These are phyloP conservation scores for Halictus quadricinctus DNA, from an alignment of 2,888 invertebrate genomes.

Conservation along the genomic window DNA sequence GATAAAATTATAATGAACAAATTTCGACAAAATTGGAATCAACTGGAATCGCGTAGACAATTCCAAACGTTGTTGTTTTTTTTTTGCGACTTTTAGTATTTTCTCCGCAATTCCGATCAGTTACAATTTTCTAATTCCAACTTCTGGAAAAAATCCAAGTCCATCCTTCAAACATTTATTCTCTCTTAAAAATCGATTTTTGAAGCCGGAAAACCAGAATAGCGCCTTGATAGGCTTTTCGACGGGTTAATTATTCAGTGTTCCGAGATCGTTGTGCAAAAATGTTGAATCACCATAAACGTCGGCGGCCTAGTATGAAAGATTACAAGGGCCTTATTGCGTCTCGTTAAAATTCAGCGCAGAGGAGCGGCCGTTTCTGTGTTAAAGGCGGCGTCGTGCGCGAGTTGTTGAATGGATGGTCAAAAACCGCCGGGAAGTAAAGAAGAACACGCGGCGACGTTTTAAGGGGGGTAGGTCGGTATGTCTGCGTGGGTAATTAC, in stretches of 20 bases:
- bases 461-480: constrained; percentile 75
- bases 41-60: too few relatives aligned
- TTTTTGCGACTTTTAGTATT: too few relatives aligned
- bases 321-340: not conserved
- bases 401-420: constrained; percentile 16
- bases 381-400: constrained; percentile 2
- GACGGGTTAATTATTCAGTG: not conserved
- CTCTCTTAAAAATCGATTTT: not conserved
- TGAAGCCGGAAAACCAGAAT: not conserved
- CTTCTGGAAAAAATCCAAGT: too few relatives aligned
- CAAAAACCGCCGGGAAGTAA: constrained; percentile 26
- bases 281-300: not conserved
- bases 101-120: too few relatives aligned
- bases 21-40: too few relatives aligned
- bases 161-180: too few relatives aligned
- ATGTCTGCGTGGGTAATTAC: constrained; percentile 71
- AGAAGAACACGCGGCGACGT: constrained; percentile 33
- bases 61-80: too few relatives aligned
- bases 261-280: not conserved
- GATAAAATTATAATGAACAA: too few relatives aligned
- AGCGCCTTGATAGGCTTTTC: not conserved
- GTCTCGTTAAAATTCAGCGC: constrained; percentile 11
- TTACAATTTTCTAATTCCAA: too few relatives aligned
- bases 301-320: not conserved
- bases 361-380: not conserved